phyloP scores from a whole-genome alignment of 1,140 invertebrate species.

The Tenebrio molitor region DNA sequence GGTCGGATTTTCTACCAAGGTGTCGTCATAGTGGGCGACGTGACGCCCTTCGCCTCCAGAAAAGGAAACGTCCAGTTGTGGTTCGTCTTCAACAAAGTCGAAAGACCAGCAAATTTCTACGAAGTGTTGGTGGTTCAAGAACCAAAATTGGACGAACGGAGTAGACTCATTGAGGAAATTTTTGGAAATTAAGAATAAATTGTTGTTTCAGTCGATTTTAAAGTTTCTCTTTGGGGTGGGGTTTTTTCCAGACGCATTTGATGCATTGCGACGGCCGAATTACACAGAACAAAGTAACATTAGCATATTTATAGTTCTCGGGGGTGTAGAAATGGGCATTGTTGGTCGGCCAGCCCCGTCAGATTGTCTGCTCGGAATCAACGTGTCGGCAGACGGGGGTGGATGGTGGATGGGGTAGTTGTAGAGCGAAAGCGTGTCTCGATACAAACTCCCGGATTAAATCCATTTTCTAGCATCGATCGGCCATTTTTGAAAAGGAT shows the following conservation, averaged over 20 bases:
- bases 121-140: too few relatives aligned
- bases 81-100: not conserved
- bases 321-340: not conserved
- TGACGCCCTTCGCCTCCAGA: not conserved
- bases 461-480: too few relatives aligned
- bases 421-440: too few relatives aligned
- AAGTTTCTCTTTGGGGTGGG: too few relatives aligned
- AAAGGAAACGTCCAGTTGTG: slow-evolving; percentile 2
- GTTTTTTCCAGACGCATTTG: not conserved
- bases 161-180: too few relatives aligned
- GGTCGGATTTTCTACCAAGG: slow-evolving; percentile 16
- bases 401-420: too few relatives aligned
- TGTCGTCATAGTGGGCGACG: not conserved
- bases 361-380: not conserved
- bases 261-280: not conserved
- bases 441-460: too few relatives aligned
- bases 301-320: not conserved
- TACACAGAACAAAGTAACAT: not conserved
- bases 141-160: too few relatives aligned
- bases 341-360: not conserved
- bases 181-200: too few relatives aligned
- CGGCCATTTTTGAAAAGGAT: too few relatives aligned
- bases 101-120: slow-evolving; percentile 15
- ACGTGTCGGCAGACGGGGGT: not conserved
- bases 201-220: too few relatives aligned